Conservation (phyloP, 2,113 vertebrate genomes). For the Cygnus atratus region DNA sequence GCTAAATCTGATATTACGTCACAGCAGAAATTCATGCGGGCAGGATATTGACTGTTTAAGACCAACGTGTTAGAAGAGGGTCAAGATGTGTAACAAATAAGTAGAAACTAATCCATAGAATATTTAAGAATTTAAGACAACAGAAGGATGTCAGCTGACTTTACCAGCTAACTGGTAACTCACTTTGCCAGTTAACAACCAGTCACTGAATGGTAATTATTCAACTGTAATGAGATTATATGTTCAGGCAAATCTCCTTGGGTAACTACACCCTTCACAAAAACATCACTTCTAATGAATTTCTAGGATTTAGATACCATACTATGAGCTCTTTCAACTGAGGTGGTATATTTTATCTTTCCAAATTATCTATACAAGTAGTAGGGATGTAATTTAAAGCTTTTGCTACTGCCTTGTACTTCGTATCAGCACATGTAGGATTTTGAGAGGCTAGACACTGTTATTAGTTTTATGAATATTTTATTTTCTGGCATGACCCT, state of each 20-base stretch:
- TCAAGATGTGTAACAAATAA: background rate
- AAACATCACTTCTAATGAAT: background rate
- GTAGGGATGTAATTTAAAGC: background rate
- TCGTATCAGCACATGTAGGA: background rate
- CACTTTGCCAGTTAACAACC: background rate
- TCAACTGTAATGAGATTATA: background rate
- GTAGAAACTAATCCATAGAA: background rate
- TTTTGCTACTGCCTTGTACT: background rate
- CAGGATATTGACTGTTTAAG: background rate
- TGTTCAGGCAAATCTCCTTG: background rate
- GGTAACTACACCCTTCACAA: background rate
- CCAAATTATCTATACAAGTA: background rate
- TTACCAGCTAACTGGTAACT: background rate
- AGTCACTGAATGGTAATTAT: background rate
- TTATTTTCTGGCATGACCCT: background rate
- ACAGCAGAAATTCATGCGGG: conserved; percentile 15
- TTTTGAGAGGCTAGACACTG: background rate
- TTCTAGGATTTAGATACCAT: background rate
- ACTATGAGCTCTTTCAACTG: background rate
- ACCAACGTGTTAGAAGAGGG: background rate
- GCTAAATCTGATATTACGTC: conserved; percentile 30
- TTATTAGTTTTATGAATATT: background rate
- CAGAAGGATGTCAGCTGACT: background rate
- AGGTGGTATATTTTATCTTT: background rate
- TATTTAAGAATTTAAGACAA: background rate